phyloP scores from a whole-genome alignment of 2,797 vertebrate genomes.

The Phoxinus dragarum region DNA sequence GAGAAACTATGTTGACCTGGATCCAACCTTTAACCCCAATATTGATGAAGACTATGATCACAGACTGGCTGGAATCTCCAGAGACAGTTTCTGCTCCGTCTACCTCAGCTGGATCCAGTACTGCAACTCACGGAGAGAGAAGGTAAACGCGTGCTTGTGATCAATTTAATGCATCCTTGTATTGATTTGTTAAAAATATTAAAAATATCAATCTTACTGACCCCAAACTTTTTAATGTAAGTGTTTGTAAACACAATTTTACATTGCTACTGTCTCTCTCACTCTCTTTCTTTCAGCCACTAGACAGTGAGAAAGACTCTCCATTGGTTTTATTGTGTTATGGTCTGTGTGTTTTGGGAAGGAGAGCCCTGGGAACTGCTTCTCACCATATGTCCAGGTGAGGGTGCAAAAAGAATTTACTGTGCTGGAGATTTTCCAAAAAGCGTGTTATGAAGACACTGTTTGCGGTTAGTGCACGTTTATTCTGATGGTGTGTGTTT shows the following conservation, averaged over 20 bases:
- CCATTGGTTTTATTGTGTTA: conserved; percentile 93
- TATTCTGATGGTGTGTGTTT: conserved; percentile 25
- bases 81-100: conserved; percentile 95
- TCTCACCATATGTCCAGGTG: conserved; percentile 99
- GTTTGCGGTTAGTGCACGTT: background rate
- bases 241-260: background rate
- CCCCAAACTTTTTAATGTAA: background rate
- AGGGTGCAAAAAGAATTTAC: conserved; percentile 29
- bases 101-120: conserved; percentile 98
- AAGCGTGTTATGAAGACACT: background rate
- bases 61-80: conserved; percentile 92
- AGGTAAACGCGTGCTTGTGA: conserved; percentile 74
- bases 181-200: background rate
- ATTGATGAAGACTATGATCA: conserved; percentile 99
- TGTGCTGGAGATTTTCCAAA: background rate
- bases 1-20: conserved; percentile 95
- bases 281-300: conserved; percentile 75
- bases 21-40: conserved; percentile 98
- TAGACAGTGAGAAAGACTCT: conserved; percentile 94
- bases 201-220: background rate
- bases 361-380: conserved; percentile 95
- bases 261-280: conserved; percentile 18
- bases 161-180: background rate
- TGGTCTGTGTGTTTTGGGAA: conserved; percentile 94
- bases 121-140: conserved; percentile 90